These are phyloP conservation scores for Allolobophora icterica DNA, from an alignment of 2,888 invertebrate genomes.

Conservation along the genomic window DNA sequence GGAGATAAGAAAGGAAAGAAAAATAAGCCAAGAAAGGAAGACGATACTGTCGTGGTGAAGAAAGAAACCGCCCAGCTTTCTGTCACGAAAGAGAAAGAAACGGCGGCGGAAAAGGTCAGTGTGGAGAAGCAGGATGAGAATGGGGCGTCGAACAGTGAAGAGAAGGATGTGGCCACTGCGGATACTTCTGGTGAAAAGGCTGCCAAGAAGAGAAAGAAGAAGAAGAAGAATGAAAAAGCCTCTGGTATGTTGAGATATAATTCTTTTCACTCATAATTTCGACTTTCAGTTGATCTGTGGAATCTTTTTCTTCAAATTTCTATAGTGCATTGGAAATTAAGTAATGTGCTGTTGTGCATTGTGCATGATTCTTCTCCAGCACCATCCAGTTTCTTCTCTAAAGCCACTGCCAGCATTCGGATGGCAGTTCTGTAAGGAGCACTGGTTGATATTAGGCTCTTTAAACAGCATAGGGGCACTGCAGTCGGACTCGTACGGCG, in stretches of 20 bases:
- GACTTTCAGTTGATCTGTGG: too few species aligned
- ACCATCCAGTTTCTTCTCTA: too few species aligned
- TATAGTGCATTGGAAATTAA: neutral
- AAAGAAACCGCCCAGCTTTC: neutral
- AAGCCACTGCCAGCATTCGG: too few species aligned
- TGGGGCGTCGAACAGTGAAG: neutral
- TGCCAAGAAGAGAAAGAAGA: conserved; percentile 32
- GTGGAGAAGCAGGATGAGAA: neutral
- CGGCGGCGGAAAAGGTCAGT: neutral
- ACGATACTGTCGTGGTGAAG: neutral
- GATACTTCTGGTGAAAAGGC: neutral
- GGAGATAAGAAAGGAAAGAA: conserved; percentile 15
- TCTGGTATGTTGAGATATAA: neutral
- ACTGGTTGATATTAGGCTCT: too few species aligned
- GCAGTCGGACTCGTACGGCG: too few species aligned
- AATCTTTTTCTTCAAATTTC: too few species aligned
- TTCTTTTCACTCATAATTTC: neutral
- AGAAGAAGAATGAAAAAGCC: conserved; percentile 30
- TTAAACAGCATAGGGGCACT: too few species aligned
- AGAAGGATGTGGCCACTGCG: neutral
- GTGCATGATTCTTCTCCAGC: too few species aligned
- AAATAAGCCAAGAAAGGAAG: neutral
- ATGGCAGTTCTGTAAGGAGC: too few species aligned
- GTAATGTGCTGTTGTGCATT: too few species aligned
- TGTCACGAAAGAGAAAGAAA: neutral